phyloP scores from a whole-genome alignment of 2,113 vertebrate genomes.

The Athene cunicularia region DNA sequence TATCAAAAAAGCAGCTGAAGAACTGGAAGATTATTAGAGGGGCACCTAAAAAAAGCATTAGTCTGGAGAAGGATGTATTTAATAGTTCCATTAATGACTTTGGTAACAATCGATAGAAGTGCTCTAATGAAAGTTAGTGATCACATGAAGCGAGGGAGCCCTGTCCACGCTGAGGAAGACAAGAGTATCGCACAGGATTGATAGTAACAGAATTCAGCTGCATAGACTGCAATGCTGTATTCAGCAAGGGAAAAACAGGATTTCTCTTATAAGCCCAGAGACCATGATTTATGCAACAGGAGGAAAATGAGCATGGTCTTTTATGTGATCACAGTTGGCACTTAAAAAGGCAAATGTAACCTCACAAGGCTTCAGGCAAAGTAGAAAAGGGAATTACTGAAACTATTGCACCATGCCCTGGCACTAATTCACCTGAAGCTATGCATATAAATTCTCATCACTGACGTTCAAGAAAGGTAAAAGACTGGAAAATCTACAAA shows the following conservation, averaged over 20 bases:
- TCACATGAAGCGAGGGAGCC: accelerated
- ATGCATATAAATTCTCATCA: not conserved
- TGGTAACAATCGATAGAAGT: not conserved
- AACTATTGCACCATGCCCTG: not conserved
- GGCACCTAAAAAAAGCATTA: not conserved
- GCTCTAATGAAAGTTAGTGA: not conserved
- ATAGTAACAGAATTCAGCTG: not conserved
- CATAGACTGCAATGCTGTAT: not conserved
- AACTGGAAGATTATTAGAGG: not conserved
- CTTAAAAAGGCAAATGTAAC: not conserved
- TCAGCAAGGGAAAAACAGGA: not conserved
- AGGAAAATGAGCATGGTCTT: not conserved
- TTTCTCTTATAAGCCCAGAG: not conserved
- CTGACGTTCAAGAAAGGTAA: not conserved
- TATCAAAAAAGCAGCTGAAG: not conserved
- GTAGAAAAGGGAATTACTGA: not conserved
- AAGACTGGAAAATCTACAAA: not conserved
- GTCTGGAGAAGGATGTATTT: not conserved
- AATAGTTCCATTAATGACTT: not conserved
- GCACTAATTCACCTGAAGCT: not conserved
- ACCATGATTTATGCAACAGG: not conserved
- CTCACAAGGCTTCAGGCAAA: not conserved
- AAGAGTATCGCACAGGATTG: not conserved
- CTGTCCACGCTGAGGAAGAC: not conserved
- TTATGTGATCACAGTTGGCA: not conserved